Percentiles rank a stretch among this genome's conserved stretches.
These are phyloP conservation scores for Dolichallabes microphthalmus DNA, from an alignment of 2,113 vertebrate genomes.

Conservation along the genomic window DNA sequence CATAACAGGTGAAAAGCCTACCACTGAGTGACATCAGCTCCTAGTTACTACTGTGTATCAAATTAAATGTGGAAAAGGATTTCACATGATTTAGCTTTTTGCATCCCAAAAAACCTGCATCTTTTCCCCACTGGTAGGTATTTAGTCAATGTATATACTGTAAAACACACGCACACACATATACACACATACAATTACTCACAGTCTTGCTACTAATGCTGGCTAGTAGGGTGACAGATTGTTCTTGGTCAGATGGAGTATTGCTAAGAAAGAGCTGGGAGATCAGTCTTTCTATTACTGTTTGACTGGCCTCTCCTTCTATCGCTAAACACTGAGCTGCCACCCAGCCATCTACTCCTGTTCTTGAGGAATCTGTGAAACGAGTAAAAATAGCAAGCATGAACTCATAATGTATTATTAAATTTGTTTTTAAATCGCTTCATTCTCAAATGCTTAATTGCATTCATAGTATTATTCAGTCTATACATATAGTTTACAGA, in stretches of 20 bases:
- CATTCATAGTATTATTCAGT: background rate
- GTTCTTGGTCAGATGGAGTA: constrained; percentile 59
- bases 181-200: constrained; percentile 40
- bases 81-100: background rate
- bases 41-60: background rate
- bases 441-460: background rate
- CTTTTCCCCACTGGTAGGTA: background rate
- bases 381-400: constrained; percentile 7
- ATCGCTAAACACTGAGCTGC: constrained; percentile 75
- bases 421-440: background rate
- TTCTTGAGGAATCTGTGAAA: constrained; percentile 58
- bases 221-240: constrained; percentile 64
- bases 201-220: constrained; percentile 69
- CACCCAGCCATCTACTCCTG: constrained; percentile 72
- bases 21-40: too few species aligned
- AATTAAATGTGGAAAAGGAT: background rate
- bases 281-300: constrained; percentile 71
- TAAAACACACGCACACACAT: too few species aligned
- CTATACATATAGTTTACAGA: background rate
- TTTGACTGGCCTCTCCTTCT: constrained; percentile 62
- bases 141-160: background rate
- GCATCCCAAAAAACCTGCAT: background rate
- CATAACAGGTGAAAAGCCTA: too few species aligned
- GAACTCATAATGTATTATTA: background rate
- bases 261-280: constrained; percentile 66